Conservation (phyloP, 1,140 invertebrate species). For the Venturia canescens region DNA sequence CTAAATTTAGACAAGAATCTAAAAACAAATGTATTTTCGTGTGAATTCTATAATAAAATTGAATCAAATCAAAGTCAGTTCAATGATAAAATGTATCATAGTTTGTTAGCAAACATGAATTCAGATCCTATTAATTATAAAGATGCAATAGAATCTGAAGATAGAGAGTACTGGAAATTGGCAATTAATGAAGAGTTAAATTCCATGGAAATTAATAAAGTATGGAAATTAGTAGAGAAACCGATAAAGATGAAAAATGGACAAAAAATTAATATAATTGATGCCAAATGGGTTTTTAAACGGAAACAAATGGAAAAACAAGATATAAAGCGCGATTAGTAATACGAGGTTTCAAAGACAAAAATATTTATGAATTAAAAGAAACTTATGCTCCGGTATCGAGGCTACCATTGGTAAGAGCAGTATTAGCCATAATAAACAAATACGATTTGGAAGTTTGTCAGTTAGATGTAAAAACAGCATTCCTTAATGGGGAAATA, state of each 20-base stretch:
- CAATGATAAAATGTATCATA: not conserved
- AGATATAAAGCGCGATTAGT: constrained; percentile 44
- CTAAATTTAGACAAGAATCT: not conserved
- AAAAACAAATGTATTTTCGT: not conserved
- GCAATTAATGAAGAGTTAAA: constrained; percentile 17
- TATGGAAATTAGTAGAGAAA: constrained; percentile 35
- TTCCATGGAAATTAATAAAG: constrained; percentile 22
- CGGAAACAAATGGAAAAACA: not conserved
- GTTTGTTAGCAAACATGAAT: constrained; percentile 25
- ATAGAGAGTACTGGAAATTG: not conserved
- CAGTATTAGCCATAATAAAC: constrained; percentile 49
- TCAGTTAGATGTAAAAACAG: constrained; percentile 69
- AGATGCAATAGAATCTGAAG: constrained; percentile 8
- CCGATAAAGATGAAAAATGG: constrained; percentile 9
- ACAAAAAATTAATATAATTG: not conserved
- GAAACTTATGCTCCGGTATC: constrained; percentile 51
- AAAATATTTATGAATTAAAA: constrained; percentile 33
- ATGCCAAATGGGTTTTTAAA: too few species aligned
- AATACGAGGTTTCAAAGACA: constrained; percentile 44
- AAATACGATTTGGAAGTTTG: constrained; percentile 54
- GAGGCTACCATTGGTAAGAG: constrained; percentile 43
- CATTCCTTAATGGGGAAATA: constrained; percentile 65
- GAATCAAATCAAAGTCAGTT: not conserved
- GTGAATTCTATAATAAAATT: not conserved
- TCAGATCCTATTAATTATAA: constrained; percentile 7